These are phyloP conservation scores for Tridacna gigas DNA, from an alignment of 2,888 invertebrate species.

Conservation along the genomic window DNA sequence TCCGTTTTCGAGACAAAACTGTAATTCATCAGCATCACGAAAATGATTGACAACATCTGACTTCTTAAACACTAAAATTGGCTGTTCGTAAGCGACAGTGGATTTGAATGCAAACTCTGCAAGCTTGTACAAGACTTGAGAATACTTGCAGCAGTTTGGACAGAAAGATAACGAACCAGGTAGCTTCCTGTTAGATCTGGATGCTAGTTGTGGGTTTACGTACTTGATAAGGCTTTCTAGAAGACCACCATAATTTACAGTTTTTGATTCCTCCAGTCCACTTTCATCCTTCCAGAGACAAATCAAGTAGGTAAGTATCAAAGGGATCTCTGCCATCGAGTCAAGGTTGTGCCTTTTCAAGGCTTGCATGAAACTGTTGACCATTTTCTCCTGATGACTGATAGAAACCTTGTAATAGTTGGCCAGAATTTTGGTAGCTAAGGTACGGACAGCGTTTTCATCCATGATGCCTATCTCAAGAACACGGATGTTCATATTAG, in stretches of 20 bases:
- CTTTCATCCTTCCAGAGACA: conserved; percentile 26
- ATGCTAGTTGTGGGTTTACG: not conserved
- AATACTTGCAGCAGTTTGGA: conserved; percentile 10
- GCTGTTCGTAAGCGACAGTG: conserved; percentile 1
- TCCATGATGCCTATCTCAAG: conserved; percentile 20
- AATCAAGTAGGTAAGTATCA: conserved; percentile 19
- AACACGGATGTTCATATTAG: conserved; percentile 1
- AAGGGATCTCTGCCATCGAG: conserved; percentile 21
- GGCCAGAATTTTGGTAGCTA: conserved; percentile 6
- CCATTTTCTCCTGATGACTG: not conserved
- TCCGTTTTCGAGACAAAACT: conserved; percentile 17
- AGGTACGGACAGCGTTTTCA: conserved; percentile 13
- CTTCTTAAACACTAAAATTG: conserved; percentile 7
- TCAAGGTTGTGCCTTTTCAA: not conserved
- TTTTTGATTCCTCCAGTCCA: conserved; percentile 24
- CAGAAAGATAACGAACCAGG: conserved; percentile 11
- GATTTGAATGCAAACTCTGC: conserved; percentile 4
- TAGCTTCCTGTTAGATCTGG: not conserved
- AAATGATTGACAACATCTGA: not conserved
- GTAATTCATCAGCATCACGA: not conserved
- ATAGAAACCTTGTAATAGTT: conserved; percentile 7
- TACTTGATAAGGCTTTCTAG: conserved; percentile 5
- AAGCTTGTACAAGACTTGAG: not conserved
- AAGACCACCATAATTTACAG: conserved; percentile 17
- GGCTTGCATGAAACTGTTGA: conserved; percentile 15